phyloP scores from a whole-genome alignment of 2,888 invertebrate species.

The Nysson spinosus region DNA sequence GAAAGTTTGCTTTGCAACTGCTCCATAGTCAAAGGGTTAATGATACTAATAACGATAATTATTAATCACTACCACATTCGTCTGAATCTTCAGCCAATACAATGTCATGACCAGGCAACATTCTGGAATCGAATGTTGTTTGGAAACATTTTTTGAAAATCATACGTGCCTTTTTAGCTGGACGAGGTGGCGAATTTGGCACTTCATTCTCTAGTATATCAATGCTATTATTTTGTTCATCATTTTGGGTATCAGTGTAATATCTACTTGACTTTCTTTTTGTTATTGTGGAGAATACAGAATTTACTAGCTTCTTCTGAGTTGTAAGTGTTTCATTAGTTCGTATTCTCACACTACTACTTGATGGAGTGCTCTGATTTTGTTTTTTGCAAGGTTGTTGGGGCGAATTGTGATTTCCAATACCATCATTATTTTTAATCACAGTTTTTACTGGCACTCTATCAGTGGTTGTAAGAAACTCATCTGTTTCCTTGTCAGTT shows the following conservation, averaged over 20 bases:
- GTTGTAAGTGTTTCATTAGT: constrained; percentile 2
- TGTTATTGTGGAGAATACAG: constrained; percentile 31
- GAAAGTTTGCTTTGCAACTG: too few relatives aligned
- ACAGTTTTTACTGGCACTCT: too few relatives aligned
- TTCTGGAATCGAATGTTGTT: constrained; percentile 83
- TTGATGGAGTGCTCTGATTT: neutral
- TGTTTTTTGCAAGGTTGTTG: neutral
- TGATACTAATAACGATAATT: too few relatives aligned
- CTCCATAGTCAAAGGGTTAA: too few relatives aligned
- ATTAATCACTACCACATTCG: constrained; percentile 68
- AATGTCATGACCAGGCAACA: constrained; percentile 79
- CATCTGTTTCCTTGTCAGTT: too few relatives aligned
- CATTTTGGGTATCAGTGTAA: constrained; percentile 44
- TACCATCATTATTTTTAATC: neutral
- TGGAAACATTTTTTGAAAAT: constrained; percentile 88
- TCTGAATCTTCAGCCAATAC: constrained; percentile 87
- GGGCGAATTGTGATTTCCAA: neutral
- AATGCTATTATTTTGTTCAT: neutral
- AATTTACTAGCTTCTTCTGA: constrained; percentile 13
- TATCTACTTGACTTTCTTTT: constrained; percentile 49
- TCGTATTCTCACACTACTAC: neutral
- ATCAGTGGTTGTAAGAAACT: too few relatives aligned
- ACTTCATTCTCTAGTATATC: constrained; percentile 77
- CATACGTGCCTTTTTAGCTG: constrained; percentile 80
- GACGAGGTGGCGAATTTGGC: constrained; percentile 82